Conservation (phyloP, 2,113 vertebrate species). For the Chionomys nivalis region DNA sequence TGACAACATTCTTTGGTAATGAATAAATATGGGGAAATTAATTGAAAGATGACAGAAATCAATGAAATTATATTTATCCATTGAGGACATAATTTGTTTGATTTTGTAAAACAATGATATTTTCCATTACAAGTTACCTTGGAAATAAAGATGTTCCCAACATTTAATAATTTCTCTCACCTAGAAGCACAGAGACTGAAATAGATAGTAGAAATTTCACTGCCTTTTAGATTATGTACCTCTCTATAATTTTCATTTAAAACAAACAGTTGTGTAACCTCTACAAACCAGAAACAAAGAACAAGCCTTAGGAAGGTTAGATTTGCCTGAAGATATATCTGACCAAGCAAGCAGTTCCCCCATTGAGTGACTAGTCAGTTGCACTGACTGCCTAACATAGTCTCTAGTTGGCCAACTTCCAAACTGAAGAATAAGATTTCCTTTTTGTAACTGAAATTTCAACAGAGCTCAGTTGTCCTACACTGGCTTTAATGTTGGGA, state of each 20-base stretch:
- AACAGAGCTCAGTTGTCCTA: conserved; percentile 23
- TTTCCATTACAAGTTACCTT: not conserved
- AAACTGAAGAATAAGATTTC: conserved; percentile 33
- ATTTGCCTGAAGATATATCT: conserved; percentile 48
- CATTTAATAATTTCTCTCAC: not conserved
- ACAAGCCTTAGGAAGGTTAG: conserved; percentile 49
- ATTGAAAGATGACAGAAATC: conserved; percentile 46
- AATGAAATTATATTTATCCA: not conserved
- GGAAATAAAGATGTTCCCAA: conserved; percentile 49
- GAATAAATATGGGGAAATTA: not conserved
- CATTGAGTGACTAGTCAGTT: not conserved
- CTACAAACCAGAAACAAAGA: conserved; percentile 46
- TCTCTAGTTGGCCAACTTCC: not conserved
- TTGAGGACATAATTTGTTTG: conserved; percentile 6
- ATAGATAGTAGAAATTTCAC: conserved; percentile 45
- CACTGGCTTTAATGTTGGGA: not conserved
- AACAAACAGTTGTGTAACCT: conserved; percentile 51
- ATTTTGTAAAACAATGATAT: conserved; percentile 24
- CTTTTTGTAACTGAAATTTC: conserved; percentile 62
- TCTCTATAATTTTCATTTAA: conserved; percentile 63
- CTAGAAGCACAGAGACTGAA: conserved; percentile 33
- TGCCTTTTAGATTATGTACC: conserved; percentile 47
- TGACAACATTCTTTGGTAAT: conserved; percentile 22
- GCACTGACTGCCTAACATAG: not conserved
- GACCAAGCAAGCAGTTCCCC: conserved; percentile 3